Conservation (phyloP, 2,888 invertebrate genomes). For the Brachynemurus nebulosus region DNA sequence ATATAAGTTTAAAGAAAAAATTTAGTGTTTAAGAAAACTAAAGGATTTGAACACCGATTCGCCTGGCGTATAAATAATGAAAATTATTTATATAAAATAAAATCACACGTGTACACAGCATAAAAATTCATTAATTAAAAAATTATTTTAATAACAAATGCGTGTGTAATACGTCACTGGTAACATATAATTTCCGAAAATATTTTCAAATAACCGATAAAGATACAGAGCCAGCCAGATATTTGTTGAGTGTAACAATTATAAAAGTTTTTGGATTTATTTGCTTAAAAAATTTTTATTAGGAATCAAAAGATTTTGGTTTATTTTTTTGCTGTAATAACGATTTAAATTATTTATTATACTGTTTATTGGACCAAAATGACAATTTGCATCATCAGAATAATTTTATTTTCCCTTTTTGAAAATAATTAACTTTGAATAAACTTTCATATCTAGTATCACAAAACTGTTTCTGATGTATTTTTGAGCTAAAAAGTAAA, state of each 20-base stretch:
- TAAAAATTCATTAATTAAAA: too few species aligned
- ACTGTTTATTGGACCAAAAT: constrained; percentile 1
- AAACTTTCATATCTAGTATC: too few species aligned
- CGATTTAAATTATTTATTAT: not conserved
- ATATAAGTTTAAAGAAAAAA: constrained; percentile 3
- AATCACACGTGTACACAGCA: not conserved
- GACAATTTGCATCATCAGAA: not conserved
- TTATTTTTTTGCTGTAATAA: constrained; percentile 2
- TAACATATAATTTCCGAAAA: too few species aligned
- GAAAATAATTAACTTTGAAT: too few species aligned
- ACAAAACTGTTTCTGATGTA: too few species aligned
- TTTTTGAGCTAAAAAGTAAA: too few species aligned
- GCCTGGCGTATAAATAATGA: constrained; percentile 3
- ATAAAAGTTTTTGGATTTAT: not conserved
- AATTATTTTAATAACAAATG: too few species aligned
- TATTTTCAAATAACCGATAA: too few species aligned
- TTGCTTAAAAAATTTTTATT: not conserved
- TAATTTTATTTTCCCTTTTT: too few species aligned
- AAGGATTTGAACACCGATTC: constrained; percentile 10
- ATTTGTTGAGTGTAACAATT: not conserved
- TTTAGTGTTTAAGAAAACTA: constrained; percentile 6
- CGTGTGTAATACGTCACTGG: too few species aligned
- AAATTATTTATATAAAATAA: not conserved
- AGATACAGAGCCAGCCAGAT: too few species aligned
- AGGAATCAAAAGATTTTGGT: not conserved